Evolutionary conservation across 2,113 vertebrate genomes (phyloP).

Genomic region (Ascaphus truei): DNA sequence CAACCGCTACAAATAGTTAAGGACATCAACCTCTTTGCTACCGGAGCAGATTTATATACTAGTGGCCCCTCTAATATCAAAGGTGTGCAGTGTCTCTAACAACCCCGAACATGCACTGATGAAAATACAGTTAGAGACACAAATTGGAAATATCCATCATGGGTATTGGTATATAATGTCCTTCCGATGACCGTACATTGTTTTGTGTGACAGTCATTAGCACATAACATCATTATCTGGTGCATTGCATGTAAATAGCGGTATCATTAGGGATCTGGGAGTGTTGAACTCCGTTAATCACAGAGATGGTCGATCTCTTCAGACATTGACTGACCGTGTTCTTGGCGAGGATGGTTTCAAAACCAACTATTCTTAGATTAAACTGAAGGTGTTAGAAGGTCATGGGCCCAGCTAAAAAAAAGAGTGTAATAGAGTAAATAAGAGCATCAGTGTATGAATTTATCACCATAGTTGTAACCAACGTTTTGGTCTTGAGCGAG

Average conservation of each 20-base stretch:
- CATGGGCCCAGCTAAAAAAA: too few relatives aligned
- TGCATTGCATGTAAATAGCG: not conserved
- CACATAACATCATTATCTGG: not conserved
- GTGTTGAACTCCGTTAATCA: not conserved
- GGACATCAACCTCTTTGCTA: too few relatives aligned
- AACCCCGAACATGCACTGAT: too few relatives aligned
- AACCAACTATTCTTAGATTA: not conserved
- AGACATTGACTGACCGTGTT: not conserved
- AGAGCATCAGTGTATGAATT: too few relatives aligned
- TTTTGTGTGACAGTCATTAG: not conserved
- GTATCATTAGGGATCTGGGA: too few relatives aligned
- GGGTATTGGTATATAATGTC: not conserved
- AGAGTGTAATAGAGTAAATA: too few relatives aligned
- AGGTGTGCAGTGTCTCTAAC: too few relatives aligned
- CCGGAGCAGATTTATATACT: too few relatives aligned
- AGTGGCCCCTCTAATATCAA: too few relatives aligned
- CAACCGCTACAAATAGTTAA: too few relatives aligned
- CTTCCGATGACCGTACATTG: not conserved
- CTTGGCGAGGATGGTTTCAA: not conserved
- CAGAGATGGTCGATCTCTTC: not conserved
- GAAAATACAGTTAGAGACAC: not conserved
- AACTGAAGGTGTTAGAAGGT: not conserved
- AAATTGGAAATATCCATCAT: not conserved
- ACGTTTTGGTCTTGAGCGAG: too few relatives aligned
- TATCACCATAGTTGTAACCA: too few relatives aligned